A percentile compares a stretch with the other conserved stretches of the same genome.
These are phyloP conservation scores for Clamator glandarius DNA, from an alignment of 2,797 vertebrate species.

Conservation along the genomic window DNA sequence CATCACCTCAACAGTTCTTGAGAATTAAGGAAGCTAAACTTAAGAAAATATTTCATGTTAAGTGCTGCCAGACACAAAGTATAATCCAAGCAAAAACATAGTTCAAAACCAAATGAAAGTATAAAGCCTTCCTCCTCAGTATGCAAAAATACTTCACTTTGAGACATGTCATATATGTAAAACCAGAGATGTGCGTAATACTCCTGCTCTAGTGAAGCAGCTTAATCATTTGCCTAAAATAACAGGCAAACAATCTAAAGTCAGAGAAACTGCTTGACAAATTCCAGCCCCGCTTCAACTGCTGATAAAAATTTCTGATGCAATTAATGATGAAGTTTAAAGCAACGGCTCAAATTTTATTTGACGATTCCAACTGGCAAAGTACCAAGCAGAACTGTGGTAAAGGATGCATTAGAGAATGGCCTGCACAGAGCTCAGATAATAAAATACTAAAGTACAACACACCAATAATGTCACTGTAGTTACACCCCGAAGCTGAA, in stretches of 20 bases:
- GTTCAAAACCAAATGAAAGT: background rate
- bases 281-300: background rate
- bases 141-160: background rate
- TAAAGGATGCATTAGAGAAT: background rate
- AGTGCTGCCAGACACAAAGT: background rate
- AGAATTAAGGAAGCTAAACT: background rate
- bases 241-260: background rate
- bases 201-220: background rate
- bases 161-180: background rate
- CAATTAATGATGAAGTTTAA: background rate
- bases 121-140: background rate
- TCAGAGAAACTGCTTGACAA: background rate
- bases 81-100: background rate
- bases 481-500: background rate
- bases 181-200: background rate
- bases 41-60: background rate
- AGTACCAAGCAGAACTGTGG: background rate
- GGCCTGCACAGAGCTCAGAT: background rate
- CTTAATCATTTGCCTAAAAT: background rate
- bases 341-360: slow-evolving; percentile 2
- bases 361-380: background rate
- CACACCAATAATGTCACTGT: background rate
- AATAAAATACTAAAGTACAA: background rate
- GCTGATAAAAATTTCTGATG: background rate
- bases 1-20: background rate